Evolutionary conservation across 1,140 invertebrate genomes (phyloP), one percentile per base, ranked within the genome.

Genomic region (silkworm (Bombyx mori)): DNA sequence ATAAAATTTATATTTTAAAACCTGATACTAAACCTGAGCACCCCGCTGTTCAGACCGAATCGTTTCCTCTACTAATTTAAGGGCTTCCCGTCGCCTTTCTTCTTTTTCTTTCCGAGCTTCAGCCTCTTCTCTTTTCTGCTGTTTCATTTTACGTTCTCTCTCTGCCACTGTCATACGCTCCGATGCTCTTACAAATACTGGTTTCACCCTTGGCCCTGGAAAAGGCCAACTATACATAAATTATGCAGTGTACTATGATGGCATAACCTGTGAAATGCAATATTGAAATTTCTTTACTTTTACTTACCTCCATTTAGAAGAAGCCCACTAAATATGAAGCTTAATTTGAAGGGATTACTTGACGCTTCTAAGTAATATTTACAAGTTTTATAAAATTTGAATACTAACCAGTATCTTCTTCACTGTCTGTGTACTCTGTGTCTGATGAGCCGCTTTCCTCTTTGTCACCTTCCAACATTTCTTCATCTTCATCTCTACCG

Each of bases 111-210:
- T 92, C 64, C 94, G 92, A 6, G 91, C 91, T 73, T 97, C 95
- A 6, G 91, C 76, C 82, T 97, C 95, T 52, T 92, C 79, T 83
- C 96, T 94, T 73, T 96, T 96, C 71, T 97, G 92, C 69, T 94
- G 94, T 65, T 92, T 89, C 49, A 93, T 92, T 86, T 98, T 95
- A 53, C 94, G 93, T 77, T 99, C 97, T 71, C 95, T 94, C 76
- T 99, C 98, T 69, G 97, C 94, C 45, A 99, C 93, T 6, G 98
- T 99, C 48, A 99, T 93, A 61, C 98, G 90, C 77, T 99, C 98
- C 63, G 93, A 93, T 77, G 98, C 99, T 61, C 95, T 90, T 0
- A 99, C 97, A 90, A 99, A 99, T 1, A 99, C 95, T 6, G 98
- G 98, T 76, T 99, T 99, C 7, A 99, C 90, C 58, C 97, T 89